A percentile compares a stretch with the other conserved stretches of the same genome.
phyloP scores from a whole-genome alignment of 2,113 vertebrate genomes.

The Pelusios castaneus region DNA sequence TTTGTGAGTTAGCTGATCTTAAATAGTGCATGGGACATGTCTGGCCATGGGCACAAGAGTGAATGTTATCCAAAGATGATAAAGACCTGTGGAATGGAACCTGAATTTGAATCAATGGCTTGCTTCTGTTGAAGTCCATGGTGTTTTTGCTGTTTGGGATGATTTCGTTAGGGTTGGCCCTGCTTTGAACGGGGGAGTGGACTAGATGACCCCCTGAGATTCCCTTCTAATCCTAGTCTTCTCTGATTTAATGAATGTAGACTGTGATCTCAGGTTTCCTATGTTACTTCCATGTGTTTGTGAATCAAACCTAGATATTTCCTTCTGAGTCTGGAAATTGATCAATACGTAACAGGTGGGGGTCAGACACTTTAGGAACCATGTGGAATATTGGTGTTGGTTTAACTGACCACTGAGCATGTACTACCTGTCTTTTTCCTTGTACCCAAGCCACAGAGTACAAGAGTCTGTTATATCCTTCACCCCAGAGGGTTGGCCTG shows the following conservation, averaged over 20 bases:
- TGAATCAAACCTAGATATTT: not conserved
- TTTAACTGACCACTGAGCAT: not conserved
- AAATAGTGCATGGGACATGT: not conserved
- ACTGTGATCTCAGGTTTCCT: not conserved
- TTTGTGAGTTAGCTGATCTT: not conserved
- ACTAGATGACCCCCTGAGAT: too few species aligned
- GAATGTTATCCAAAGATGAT: slow-evolving; percentile 4
- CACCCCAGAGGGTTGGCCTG: not conserved
- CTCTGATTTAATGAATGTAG: not conserved
- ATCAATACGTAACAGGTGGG: not conserved
- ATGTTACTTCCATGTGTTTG: slow-evolving; percentile 31
- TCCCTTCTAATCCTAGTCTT: too few species aligned
- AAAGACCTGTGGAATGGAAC: slow-evolving; percentile 34
- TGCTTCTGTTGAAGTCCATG: not conserved
- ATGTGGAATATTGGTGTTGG: not conserved
- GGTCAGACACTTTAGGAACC: not conserved
- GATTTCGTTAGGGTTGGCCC: too few species aligned
- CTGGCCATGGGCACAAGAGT: not conserved
- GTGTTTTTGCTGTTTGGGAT: not conserved
- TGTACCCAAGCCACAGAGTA: not conserved
- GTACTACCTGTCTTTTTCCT: too few species aligned
- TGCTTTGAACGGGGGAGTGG: too few species aligned
- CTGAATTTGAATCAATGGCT: not conserved
- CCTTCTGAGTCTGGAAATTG: slow-evolving; percentile 5
- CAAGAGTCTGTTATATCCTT: not conserved